These are phyloP conservation scores for Lepidocyrtinus sp. DNA, from an alignment of 2,888 invertebrate genomes.

Conservation along the genomic window DNA sequence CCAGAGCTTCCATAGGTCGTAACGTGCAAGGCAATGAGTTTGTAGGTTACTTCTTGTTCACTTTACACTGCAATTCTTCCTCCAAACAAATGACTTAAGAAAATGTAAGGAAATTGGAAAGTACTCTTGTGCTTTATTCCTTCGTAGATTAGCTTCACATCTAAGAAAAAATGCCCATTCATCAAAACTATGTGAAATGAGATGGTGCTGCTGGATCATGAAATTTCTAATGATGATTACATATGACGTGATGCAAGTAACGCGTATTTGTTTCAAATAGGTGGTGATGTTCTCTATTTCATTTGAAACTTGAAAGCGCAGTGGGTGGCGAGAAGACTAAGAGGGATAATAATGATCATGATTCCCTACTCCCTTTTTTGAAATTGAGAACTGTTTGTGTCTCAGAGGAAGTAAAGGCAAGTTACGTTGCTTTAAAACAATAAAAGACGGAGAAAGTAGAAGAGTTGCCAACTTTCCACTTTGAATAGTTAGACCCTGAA, in stretches of 20 bases:
- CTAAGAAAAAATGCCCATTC: too few relatives aligned
- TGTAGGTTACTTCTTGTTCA: background rate
- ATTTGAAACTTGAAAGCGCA: too few relatives aligned
- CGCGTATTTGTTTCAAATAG: too few relatives aligned
- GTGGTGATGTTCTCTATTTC: too few relatives aligned
- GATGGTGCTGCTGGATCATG: too few relatives aligned
- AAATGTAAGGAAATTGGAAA: constrained; percentile 57
- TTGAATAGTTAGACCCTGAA: background rate
- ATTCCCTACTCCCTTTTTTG: background rate
- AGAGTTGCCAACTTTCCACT: constrained; percentile 48
- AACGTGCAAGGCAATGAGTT: background rate
- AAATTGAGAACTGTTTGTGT: background rate
- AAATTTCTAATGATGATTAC: too few relatives aligned
- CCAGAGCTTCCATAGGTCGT: background rate
- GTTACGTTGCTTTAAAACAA: background rate
- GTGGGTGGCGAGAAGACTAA: constrained; percentile 8
- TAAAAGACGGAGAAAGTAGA: constrained; percentile 31
- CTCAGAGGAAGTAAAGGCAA: background rate
- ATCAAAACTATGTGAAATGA: too few relatives aligned
- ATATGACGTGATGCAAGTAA: too few relatives aligned
- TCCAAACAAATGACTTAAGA: constrained; percentile 35
- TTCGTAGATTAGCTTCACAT: background rate
- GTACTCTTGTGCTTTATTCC: constrained; percentile 17
- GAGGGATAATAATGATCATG: constrained; percentile 24
- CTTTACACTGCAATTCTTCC: background rate